Evolutionary conservation across 2,113 vertebrate genomes (phyloP), one percentile per base, ranked within the genome.

Genomic region (Tachysurus fulvidraco): DNA sequence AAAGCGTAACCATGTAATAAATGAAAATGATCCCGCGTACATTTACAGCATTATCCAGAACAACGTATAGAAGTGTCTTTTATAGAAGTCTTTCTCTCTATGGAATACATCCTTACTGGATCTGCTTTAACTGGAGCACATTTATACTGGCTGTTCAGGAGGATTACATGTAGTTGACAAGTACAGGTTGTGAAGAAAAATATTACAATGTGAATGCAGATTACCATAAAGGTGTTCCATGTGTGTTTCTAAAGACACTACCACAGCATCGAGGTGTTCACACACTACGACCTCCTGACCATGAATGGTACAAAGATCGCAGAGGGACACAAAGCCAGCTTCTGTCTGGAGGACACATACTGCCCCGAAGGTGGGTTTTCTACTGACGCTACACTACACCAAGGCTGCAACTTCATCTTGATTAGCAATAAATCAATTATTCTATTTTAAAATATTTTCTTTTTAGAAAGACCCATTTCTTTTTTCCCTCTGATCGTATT

Each of bases 201-300:
- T 46, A 73, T 73, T 25, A 23, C 41, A 46, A 0, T 74, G 25
- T 4, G n/a, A 76, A 76, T 52, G 44, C 0, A 46, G 21, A 67
- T 57, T 36, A 59, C 25, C 0, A 54, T 46, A 23, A 19, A 0
- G 23, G 8, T 50, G 80, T 46, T n/a, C 11, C 13, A 11, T 28
- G 19, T 79, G 55, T 64, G 21, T 79, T 55, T 90, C 57, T 88
- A 79, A 91, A 99, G 98, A 89, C 98, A 99, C 90, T 99, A 98
- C 92, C 98, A 99, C 94, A 99, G 98, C 92, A 99, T 99, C 0
- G 98, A 99, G 90, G 97, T 99, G 84, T 99, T 99, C 92, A 99
- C 98, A 67, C 97, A 99, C 93, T 99, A 99, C 0, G 98, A 99
- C 91, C 96, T 99, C 52, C 93, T 99, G 90, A 99, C 97, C 0